Evolutionary conservation across 2,113 vertebrate genomes (phyloP).

Genomic region (Trichomycterus rosablanca): DNA sequence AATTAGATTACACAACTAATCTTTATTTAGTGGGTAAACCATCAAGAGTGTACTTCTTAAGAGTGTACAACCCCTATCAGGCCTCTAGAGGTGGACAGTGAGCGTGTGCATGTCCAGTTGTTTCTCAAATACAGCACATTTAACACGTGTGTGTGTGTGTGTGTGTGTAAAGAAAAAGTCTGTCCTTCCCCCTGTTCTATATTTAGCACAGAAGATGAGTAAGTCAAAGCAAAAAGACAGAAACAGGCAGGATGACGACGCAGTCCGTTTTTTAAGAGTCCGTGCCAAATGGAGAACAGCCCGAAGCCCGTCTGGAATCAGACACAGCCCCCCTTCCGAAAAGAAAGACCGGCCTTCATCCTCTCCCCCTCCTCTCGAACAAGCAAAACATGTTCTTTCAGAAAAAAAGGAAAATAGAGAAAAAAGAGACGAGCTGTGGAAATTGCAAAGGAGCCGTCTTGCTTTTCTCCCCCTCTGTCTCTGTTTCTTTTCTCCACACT

Average conservation of each 20-base stretch:
- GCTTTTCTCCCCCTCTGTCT: constrained; percentile 28
- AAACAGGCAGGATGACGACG: background rate
- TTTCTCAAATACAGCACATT: no score
- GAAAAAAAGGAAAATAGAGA: constrained; percentile 24
- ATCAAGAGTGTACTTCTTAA: no score
- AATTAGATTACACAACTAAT: no score
- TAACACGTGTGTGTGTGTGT: background rate
- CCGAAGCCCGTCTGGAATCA: constrained; percentile 64
- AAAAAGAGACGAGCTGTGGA: constrained; percentile 48
- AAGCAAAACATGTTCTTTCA: constrained; percentile 46
- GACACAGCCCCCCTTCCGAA: constrained; percentile 60
- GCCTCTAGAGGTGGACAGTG: background rate
- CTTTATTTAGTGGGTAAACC: no score
- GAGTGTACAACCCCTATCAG: no score
- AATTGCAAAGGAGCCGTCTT: constrained; percentile 61
- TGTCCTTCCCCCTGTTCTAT: constrained; percentile 51
- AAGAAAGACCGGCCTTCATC: constrained; percentile 55
- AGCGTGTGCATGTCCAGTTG: no score
- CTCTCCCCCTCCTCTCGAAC: constrained; percentile 30
- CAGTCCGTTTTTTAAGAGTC: constrained; percentile 50
- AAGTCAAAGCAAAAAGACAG: constrained; percentile 4
- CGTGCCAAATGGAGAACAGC: constrained; percentile 63
- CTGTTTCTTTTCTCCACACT: constrained; percentile 47
- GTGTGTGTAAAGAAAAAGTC: background rate
- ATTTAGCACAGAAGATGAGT: constrained; percentile 53